A percentile compares a stretch with the other conserved stretches of the same genome.
Evolutionary conservation across 2,888 invertebrate genomes (phyloP).

Genomic region (Gasteruption jaculator): DNA sequence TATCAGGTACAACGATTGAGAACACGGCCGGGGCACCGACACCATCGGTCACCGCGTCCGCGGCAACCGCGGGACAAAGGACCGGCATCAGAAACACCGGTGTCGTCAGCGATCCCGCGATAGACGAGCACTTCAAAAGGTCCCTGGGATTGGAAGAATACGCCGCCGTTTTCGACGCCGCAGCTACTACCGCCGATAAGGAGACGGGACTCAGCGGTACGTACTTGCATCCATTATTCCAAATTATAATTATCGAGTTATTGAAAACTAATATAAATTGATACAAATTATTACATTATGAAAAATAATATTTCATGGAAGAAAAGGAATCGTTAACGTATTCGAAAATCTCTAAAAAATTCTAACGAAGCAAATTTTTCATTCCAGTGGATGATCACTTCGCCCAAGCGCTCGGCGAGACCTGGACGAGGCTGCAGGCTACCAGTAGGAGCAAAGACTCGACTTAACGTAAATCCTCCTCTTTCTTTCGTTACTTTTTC

Average conservation of each 20-base stretch:
- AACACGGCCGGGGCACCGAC: constrained; percentile 45
- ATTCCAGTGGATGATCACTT: constrained; percentile 47
- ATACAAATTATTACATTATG: neutral
- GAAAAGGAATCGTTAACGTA: neutral
- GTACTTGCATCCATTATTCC: constrained; percentile 10
- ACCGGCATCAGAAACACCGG: constrained; percentile 41
- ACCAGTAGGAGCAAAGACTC: constrained; percentile 44
- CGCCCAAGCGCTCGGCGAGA: constrained; percentile 49
- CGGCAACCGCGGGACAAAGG: constrained; percentile 40
- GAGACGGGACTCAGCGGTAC: constrained; percentile 47
- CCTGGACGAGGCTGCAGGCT: constrained; percentile 49
- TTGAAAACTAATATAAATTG: constrained; percentile 3
- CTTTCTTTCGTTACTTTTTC: too few relatives aligned
- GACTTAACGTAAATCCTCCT: constrained; percentile 32
- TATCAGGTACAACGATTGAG: constrained; percentile 43
- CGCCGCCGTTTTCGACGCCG: constrained; percentile 47
- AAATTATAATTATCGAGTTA: too few relatives aligned
- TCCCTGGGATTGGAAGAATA: constrained; percentile 74
- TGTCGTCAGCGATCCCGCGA: constrained; percentile 71
- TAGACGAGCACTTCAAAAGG: constrained; percentile 92
- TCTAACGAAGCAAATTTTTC: constrained; percentile 9
- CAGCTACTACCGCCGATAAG: constrained; percentile 38
- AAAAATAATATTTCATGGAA: neutral
- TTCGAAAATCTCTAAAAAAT: constrained; percentile 12
- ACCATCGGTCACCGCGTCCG: constrained; percentile 42